phyloP scores from a whole-genome alignment of 2,888 invertebrate species.

The Hypena proboscidalis region DNA sequence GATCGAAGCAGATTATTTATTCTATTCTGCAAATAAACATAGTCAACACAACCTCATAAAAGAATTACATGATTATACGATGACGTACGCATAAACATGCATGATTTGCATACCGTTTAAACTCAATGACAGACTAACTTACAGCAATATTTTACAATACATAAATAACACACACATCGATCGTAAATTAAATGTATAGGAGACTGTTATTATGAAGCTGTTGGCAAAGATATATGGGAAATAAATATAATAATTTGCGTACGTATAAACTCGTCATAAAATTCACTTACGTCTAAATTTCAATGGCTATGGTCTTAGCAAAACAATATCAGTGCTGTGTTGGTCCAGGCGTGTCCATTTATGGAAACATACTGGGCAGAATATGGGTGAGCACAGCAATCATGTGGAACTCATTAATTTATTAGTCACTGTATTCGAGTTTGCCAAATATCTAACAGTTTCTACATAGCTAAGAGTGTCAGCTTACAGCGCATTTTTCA shows the following conservation, averaged over 20 bases:
- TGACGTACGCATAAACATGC: background rate
- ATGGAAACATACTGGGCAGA: constrained; percentile 13
- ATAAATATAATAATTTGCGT: constrained; percentile 41
- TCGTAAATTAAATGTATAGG: constrained; percentile 28
- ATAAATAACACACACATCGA: constrained; percentile 12
- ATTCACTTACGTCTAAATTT: constrained; percentile 48
- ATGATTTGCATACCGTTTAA: constrained; percentile 2
- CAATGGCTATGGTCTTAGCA: constrained; percentile 31
- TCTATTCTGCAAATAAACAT: no score
- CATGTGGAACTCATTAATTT: no score
- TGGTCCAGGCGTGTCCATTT: constrained; percentile 12
- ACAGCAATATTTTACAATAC: constrained; percentile 13
- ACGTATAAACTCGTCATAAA: constrained; percentile 30
- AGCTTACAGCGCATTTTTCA: no score
- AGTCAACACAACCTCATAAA: no score
- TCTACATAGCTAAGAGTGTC: no score
- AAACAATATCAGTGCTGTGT: constrained; percentile 27
- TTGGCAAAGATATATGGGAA: constrained; percentile 31
- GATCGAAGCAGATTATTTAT: no score
- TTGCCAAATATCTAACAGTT: no score
- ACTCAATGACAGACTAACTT: constrained; percentile 7
- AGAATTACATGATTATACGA: background rate
- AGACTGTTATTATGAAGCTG: constrained; percentile 30
- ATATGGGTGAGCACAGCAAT: background rate
- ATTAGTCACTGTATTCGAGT: no score